Conservation (phyloP, 2,888 invertebrate genomes). For the Lasioglossum vierecki region DNA sequence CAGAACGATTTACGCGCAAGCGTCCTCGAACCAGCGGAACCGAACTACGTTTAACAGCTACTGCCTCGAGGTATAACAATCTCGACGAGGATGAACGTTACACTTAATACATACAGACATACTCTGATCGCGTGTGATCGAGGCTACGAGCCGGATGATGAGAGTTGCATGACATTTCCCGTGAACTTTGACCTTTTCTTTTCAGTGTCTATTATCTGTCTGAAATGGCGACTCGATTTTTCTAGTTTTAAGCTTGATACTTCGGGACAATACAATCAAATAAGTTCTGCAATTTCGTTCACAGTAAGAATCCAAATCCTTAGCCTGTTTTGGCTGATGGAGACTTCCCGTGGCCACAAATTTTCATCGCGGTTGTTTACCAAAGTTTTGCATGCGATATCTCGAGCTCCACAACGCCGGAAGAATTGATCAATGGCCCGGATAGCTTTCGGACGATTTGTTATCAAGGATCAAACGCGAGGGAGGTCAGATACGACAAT, state of each 20-base stretch:
- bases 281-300: neutral
- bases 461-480: neutral
- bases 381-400: neutral
- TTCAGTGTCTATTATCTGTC: neutral
- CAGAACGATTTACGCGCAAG: neutral
- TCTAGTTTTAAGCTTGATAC: neutral
- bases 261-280: neutral
- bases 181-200: neutral
- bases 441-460: neutral
- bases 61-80: neutral
- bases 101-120: neutral
- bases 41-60: neutral
- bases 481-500: neutral
- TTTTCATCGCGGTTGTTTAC: neutral
- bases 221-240: neutral
- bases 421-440: conserved; percentile 2
- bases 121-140: neutral
- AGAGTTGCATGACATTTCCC: neutral
- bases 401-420: neutral
- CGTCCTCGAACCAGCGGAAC: neutral
- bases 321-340: too few species aligned
- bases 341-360: neutral
- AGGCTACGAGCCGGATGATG: neutral
- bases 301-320: neutral
- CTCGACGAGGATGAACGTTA: neutral